Evolutionary conservation across 2,888 invertebrate species (phyloP), one percentile per base, ranked within the genome.

Genomic region (Melieria crassipennis): DNA sequence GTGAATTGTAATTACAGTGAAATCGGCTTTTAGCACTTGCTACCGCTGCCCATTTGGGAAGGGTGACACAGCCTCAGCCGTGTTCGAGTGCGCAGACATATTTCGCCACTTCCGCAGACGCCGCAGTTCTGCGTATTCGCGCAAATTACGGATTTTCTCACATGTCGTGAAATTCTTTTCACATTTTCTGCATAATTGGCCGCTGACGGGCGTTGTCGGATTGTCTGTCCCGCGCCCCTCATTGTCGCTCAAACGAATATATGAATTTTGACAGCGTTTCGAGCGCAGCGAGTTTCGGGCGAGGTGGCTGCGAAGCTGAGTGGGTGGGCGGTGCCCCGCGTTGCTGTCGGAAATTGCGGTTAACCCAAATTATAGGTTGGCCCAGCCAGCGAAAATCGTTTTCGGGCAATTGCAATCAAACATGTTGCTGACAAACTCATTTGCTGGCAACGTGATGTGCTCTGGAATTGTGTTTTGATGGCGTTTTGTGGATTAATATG

Each of bases 1-100:
- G 81, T 83, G 81, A 83, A 79, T 83, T 83, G 83, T 83, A 81
- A 81, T 81, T 81, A 81, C 82, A 78, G 78, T 79, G 81, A 82
- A 81, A 83, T 81, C 81, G 81, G 81, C 83, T 81, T 81, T 83
- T 81, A 82, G 80, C 81, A 81, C 81, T 81, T 83, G 82, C 74
- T 80, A 63, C 63, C 62, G 47, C 56, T 62, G 76, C 78, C 79
- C 78, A 79, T 77, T 75, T 43, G 43, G 45, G 11, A 30, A 43
- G 52, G 52, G 9, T 43, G 52, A 61, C 50, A 9, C 13, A 7
- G 10, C 50, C 13, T 16, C 10, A 45, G 43, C 16, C 13, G 45
- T 3, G 4, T 13, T 60, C 11, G 10, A 30, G 30, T 30, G 30
- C 30, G 30, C 3, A 30, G 30, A 30, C 30, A 30, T 30, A 30